Percentiles rank a stretch among this genome's conserved stretches.
Evolutionary conservation across 2,797 vertebrate genomes (phyloP).

Genomic region (Allobates femoralis): DNA sequence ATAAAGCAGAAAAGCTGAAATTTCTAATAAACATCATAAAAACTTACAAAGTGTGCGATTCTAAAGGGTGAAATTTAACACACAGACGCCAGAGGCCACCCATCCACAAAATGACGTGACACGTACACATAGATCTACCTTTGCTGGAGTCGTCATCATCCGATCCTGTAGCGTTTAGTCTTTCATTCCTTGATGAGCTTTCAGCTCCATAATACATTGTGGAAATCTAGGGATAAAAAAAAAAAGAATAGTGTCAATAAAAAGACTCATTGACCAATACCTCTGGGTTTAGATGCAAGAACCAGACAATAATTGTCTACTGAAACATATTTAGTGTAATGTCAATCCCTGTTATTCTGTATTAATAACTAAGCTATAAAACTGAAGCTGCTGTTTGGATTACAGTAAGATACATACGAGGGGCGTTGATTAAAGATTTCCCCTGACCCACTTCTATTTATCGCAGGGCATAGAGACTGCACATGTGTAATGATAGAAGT

Average conservation of each 20-base stretch:
- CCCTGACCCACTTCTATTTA: too few species aligned
- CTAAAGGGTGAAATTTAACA: background rate
- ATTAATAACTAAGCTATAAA: background rate
- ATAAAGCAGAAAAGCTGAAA: background rate
- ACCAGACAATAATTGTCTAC: background rate
- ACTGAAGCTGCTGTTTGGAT: background rate
- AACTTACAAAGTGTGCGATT: background rate
- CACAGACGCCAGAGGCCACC: background rate
- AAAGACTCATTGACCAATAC: background rate
- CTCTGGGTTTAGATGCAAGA: background rate
- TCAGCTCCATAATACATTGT: slow-evolving; percentile 37
- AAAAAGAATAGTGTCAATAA: background rate
- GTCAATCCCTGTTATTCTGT: background rate
- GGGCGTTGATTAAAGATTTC: too few species aligned
- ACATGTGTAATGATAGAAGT: too few species aligned
- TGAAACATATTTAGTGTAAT: background rate
- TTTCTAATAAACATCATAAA: background rate
- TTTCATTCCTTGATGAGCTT: background rate
- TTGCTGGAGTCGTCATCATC: slow-evolving; percentile 17
- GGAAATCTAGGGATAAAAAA: slow-evolving; percentile 20
- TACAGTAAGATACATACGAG: too few species aligned
- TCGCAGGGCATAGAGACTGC: too few species aligned
- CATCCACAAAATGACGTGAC: background rate
- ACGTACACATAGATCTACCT: slow-evolving; percentile 35
- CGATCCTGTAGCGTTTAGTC: background rate